Percentiles rank a stretch among this genome's conserved stretches.
Conservation (phyloP, 2,113 vertebrate species). For the Ameiurus melas region DNA sequence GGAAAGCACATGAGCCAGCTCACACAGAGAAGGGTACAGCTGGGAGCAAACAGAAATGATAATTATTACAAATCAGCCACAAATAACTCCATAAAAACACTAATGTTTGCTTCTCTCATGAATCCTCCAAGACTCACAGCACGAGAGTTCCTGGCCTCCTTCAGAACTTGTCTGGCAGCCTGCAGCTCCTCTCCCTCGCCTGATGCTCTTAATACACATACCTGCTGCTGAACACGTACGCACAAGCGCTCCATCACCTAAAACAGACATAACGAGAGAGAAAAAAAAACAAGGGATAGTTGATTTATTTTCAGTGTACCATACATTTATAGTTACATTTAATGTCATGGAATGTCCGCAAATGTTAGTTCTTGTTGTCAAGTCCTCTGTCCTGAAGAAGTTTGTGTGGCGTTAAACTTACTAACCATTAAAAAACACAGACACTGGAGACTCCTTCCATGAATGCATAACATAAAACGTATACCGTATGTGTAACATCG, state of each 20-base stretch:
- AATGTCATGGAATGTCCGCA: background rate
- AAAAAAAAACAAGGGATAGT: background rate
- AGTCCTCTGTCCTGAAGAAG: background rate
- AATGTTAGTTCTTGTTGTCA: background rate
- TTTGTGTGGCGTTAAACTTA: background rate
- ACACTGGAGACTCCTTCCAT: background rate
- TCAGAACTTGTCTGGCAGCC: constrained; percentile 84
- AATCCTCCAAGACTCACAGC: constrained; percentile 73
- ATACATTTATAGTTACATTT: background rate
- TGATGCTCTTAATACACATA: constrained; percentile 78
- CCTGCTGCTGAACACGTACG: constrained; percentile 83
- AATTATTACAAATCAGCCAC: background rate
- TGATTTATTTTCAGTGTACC: background rate
- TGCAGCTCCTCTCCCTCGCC: constrained; percentile 82
- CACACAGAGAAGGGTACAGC: constrained; percentile 89
- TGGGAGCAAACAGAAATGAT: constrained; percentile 47
- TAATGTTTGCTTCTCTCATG: background rate
- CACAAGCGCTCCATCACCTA: constrained; percentile 86
- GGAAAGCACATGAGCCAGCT: constrained; percentile 85
- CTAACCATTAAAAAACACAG: background rate
- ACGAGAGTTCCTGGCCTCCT: constrained; percentile 86
- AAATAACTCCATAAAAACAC: background rate
- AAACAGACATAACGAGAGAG: background rate
- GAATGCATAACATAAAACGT: background rate
- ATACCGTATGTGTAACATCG: too few species aligned